Evolutionary conservation across 2,888 invertebrate genomes (phyloP).

Genomic region (Schrankia costaestrigalis): DNA sequence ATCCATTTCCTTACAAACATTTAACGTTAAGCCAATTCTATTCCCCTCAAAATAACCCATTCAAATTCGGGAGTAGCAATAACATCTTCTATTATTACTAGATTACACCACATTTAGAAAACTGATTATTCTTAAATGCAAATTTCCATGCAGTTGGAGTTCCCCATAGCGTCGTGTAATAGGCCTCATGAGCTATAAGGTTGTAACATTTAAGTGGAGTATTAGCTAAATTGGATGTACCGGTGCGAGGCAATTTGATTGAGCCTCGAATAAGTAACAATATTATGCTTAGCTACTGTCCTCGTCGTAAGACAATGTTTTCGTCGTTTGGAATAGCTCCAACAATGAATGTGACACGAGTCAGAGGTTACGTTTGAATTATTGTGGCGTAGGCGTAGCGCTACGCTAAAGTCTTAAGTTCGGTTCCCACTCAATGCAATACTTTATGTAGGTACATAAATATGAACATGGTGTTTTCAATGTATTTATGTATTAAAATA

Average conservation of each 20-base stretch:
- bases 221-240: slow-evolving; percentile 32
- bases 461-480: no score
- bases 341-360: slow-evolving; percentile 15
- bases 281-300: slow-evolving; percentile 27
- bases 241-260: slow-evolving; percentile 8
- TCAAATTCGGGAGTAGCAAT: neutral
- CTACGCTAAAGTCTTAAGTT: no score
- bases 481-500: no score
- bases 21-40: neutral
- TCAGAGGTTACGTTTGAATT: slow-evolving; percentile 21
- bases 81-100: neutral
- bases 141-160: slow-evolving; percentile 25
- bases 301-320: slow-evolving; percentile 33
- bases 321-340: slow-evolving; percentile 26
- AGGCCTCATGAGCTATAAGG: no score
- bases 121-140: slow-evolving; percentile 20
- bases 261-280: slow-evolving; percentile 12
- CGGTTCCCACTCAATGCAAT: no score
- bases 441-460: no score
- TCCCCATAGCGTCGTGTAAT: no score
- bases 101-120: slow-evolving; percentile 12
- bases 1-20: neutral
- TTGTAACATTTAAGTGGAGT: slow-evolving; percentile 24
- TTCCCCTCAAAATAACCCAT: slow-evolving; percentile 2
- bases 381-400: no score